These are phyloP conservation scores for Naja naja DNA, from an alignment of 2,113 vertebrate genomes.

Conservation along the genomic window DNA sequence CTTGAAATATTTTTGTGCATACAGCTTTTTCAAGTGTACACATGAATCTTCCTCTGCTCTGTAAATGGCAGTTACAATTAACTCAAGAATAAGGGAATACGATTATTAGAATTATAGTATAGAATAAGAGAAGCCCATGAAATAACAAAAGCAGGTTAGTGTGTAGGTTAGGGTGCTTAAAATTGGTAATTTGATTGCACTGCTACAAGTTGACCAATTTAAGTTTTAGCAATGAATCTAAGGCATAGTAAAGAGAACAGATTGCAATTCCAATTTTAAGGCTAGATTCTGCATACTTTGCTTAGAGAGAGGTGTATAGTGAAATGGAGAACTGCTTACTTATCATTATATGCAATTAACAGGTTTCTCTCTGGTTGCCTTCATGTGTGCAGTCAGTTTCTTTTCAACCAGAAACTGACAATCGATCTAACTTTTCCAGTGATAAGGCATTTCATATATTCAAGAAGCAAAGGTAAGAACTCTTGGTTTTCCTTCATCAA, in stretches of 20 bases:
- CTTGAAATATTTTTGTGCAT: background rate
- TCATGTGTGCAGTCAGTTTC: conserved; percentile 90
- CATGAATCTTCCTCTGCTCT: background rate
- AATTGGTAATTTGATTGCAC: background rate
- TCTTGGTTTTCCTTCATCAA: background rate
- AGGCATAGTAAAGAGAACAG: background rate
- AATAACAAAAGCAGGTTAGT: background rate
- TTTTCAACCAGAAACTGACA: conserved; percentile 96
- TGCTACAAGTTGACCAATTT: background rate
- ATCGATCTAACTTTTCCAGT: conserved; percentile 91
- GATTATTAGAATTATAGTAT: background rate
- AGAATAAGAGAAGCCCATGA: background rate
- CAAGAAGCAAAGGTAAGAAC: conserved; percentile 91
- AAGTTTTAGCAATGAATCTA: background rate
- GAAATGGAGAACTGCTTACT: conserved; percentile 23
- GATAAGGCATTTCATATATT: conserved; percentile 96
- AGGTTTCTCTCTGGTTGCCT: conserved; percentile 82
- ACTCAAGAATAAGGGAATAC: background rate
- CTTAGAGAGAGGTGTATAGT: background rate
- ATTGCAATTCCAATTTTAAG: conserved; percentile 8
- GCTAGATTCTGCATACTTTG: background rate
- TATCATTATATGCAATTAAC: conserved; percentile 25
- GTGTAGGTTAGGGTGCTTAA: background rate
- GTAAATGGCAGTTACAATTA: background rate
- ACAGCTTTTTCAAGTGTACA: background rate